Conservation (phyloP, 2,113 vertebrate genomes). For the Dromas ardeola region DNA sequence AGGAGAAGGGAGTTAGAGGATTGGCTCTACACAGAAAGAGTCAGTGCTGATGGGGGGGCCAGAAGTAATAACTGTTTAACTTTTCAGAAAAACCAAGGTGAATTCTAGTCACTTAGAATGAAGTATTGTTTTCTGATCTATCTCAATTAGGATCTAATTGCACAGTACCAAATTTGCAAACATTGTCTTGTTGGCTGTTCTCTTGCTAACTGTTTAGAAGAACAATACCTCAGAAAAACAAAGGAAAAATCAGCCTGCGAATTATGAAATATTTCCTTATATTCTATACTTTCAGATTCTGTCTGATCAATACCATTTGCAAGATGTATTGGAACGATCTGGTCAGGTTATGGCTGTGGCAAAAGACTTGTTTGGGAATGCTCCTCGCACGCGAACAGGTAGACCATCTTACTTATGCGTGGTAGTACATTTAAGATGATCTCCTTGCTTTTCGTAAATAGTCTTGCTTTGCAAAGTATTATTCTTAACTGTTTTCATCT, state of each 20-base stretch:
- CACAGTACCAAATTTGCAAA: not conserved
- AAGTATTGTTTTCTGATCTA: not conserved
- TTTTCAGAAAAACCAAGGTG: not conserved
- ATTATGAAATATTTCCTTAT: not conserved
- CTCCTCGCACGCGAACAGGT: constrained; percentile 87
- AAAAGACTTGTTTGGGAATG: constrained; percentile 84
- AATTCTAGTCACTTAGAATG: not conserved
- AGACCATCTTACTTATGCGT: not conserved
- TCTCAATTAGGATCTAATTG: not conserved
- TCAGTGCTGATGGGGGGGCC: not conserved
- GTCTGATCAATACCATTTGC: constrained; percentile 86
- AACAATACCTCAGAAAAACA: not conserved
- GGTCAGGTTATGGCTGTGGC: constrained; percentile 85
- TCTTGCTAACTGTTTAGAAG: not conserved
- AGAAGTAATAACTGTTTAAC: not conserved
- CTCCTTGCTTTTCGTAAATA: not conserved
- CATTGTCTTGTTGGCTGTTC: not conserved
- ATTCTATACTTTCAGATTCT: constrained; percentile 80
- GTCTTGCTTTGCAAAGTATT: not conserved
- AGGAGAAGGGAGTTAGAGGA: not conserved
- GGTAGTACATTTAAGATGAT: not conserved
- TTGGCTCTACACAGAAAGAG: not conserved
- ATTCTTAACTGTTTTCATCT: not conserved
- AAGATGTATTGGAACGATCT: constrained; percentile 84
- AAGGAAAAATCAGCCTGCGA: not conserved